Conservation (phyloP, 2,113 vertebrate species). For the Oreocharis arfaki region DNA sequence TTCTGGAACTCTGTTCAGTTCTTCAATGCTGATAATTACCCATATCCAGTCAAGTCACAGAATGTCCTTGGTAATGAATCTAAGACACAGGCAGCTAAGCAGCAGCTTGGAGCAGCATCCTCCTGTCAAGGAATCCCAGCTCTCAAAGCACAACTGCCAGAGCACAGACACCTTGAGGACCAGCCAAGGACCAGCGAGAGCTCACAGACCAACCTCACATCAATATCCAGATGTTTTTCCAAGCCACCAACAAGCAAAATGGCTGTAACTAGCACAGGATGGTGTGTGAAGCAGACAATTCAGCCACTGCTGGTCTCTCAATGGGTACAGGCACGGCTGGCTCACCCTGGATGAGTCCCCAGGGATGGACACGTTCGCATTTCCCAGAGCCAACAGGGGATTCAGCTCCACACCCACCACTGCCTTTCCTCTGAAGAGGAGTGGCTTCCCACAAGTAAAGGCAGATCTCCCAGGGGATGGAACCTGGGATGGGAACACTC, state of each 20-base stretch:
- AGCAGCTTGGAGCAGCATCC: neutral
- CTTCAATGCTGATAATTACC: neutral
- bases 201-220: neutral
- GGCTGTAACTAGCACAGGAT: neutral
- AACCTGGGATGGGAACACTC: neutral
- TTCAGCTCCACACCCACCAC: neutral
- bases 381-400: neutral
- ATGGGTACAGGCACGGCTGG: fast-evolving
- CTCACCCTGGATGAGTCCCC: neutral
- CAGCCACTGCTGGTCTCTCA: neutral
- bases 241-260: neutral
- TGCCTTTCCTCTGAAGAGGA: neutral
- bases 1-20: neutral
- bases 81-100: neutral
- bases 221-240: neutral
- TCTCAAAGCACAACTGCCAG: neutral
- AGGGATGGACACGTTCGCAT: fast-evolving
- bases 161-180: neutral
- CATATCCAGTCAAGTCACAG: neutral
- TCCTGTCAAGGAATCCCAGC: neutral
- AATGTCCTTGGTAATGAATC: neutral
- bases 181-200: neutral
- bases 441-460: neutral
- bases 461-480: neutral
- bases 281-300: neutral